Conservation (phyloP, 2,113 vertebrate genomes). For the Chaetorhynchus papuensis region DNA sequence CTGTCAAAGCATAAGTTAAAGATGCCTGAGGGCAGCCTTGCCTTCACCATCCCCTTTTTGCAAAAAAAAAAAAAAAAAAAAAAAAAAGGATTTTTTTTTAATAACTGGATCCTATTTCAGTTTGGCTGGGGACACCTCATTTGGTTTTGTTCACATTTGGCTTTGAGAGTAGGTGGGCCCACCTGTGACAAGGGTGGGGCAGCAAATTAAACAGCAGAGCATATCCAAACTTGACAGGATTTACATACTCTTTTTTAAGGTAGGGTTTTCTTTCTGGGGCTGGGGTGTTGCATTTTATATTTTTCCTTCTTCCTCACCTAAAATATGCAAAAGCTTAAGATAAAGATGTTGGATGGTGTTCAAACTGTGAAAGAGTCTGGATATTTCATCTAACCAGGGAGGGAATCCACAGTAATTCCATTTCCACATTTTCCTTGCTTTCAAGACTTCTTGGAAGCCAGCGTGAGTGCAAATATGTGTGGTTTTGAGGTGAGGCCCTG, state of each 20-base stretch:
- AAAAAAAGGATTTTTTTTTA: neutral
- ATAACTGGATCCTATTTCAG: constrained; percentile 35
- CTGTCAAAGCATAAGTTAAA: constrained; percentile 81
- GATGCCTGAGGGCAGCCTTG: constrained; percentile 74
- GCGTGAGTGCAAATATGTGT: neutral
- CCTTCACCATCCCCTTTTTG: constrained; percentile 49
- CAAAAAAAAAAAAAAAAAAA: neutral
- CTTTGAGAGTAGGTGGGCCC: neutral
- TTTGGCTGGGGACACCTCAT: neutral
- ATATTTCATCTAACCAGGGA: constrained; percentile 18
- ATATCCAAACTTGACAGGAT: neutral
- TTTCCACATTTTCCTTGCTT: neutral
- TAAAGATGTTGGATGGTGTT: neutral
- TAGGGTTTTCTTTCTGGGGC: neutral
- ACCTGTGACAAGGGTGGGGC: constrained; percentile 34
- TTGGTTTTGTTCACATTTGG: neutral
- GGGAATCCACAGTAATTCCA: neutral
- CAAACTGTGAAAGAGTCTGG: constrained; percentile 13
- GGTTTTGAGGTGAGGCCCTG: neutral
- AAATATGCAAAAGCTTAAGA: neutral
- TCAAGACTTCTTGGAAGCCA: neutral
- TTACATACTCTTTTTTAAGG: neutral
- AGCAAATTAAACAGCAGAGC: constrained; percentile 32
- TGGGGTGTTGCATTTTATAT: neutral
- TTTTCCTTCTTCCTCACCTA: neutral